Conservation (phyloP, 2,113 vertebrate genomes). For the Actenoides lindsayi region DNA sequence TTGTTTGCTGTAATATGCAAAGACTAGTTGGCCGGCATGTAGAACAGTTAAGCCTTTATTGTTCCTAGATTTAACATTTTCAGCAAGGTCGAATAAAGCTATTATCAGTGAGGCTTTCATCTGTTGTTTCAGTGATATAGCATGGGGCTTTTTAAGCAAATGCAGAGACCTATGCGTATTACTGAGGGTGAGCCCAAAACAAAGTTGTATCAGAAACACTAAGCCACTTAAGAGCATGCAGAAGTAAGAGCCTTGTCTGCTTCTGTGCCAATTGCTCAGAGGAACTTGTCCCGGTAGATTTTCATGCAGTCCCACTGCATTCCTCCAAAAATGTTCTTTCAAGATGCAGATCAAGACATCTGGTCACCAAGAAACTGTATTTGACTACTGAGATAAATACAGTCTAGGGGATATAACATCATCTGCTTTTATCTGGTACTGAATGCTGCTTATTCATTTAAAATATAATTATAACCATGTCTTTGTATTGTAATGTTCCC, state of each 20-base stretch:
- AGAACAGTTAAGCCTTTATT: constrained; percentile 62
- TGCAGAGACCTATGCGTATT: not conserved
- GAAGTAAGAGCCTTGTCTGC: not conserved
- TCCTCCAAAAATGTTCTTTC: not conserved
- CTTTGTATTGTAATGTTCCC: not conserved
- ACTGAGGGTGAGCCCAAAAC: not conserved
- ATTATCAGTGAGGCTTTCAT: constrained; percentile 18
- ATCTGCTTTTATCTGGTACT: not conserved
- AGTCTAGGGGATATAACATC: not conserved
- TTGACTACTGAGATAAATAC: not conserved
- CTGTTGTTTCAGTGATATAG: constrained; percentile 13
- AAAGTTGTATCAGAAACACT: not conserved
- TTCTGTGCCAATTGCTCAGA: not conserved
- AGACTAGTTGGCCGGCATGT: not conserved
- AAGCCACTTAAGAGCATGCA: not conserved
- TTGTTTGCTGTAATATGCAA: constrained; percentile 9
- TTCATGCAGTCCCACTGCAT: not conserved
- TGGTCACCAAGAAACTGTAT: not conserved
- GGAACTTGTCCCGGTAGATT: not conserved
- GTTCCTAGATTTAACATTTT: constrained; percentile 45
- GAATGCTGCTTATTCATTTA: not conserved
- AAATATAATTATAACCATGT: not conserved
- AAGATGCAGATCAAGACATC: not conserved
- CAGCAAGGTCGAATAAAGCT: constrained; percentile 53
- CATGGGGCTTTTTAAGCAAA: constrained; percentile 5